Evolutionary conservation across 1,140 invertebrate species (phyloP).

Genomic region (Brachionus koreanus): DNA sequence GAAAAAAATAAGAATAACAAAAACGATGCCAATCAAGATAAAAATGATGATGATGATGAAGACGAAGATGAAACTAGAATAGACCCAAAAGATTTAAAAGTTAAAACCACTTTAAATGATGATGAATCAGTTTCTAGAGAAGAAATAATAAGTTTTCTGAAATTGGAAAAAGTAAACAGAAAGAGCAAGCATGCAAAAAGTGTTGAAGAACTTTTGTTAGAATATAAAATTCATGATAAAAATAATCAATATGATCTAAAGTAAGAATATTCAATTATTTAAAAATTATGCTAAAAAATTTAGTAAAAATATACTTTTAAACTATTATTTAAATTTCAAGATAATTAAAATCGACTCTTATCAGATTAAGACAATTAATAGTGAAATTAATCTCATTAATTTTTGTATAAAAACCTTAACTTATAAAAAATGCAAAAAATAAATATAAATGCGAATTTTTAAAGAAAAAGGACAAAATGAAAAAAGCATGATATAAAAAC

Average conservation of each 20-base stretch:
- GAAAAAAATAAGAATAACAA: constrained; percentile 11
- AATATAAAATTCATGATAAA: neutral
- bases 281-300: neutral
- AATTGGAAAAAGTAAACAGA: constrained; percentile 11
- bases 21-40: neutral
- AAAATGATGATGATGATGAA: neutral
- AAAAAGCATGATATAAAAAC: too few relatives aligned
- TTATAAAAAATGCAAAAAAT: too few relatives aligned
- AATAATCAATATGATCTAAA: neutral
- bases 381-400: too few relatives aligned
- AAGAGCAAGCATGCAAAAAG: constrained; percentile 17
- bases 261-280: neutral
- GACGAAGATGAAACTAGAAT: neutral
- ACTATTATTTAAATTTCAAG: too few relatives aligned
- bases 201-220: neutral
- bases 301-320: too few relatives aligned
- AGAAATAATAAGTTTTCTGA: constrained; percentile 1
- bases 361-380: too few relatives aligned
- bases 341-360: too few relatives aligned
- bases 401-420: too few relatives aligned
- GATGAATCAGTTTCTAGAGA: neutral
- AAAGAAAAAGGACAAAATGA: too few relatives aligned
- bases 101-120: neutral
- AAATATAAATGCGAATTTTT: too few relatives aligned
- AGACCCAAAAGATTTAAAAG: neutral